Evolutionary conservation across 2,888 invertebrate species (phyloP), one percentile per base, ranked within the genome.

Genomic region (Flexamia atlantica): DNA sequence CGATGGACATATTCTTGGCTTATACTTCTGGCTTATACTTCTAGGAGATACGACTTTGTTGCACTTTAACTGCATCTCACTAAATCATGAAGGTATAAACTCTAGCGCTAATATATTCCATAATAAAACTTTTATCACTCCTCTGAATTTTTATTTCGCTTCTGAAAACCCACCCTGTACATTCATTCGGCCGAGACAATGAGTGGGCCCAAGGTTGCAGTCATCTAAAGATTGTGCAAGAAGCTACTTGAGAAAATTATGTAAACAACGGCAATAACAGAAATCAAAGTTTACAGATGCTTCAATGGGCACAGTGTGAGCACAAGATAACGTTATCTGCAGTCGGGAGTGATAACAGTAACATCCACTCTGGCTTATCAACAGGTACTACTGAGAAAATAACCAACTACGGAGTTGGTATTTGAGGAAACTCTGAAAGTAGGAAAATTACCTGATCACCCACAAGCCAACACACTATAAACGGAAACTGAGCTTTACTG

Each of bases 201-300:
- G 64, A 64, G 12, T 17, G 23, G 2, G 28, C n/a, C 68, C 72
- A 72, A 72, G 72, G 40, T 42, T 20, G 72, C 20, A 36, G 70
- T 32, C 25, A 23, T 9, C 12, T 1, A 14, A 20, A 72, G 40
- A 40, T 72, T 72, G 72, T 40, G 72, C 72, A 72, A 72, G 76
- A 50, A 30, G 10, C 46, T 50, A 76, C 76, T 76, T 40, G 25
- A 76, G 50, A 50, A 76, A 23, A 76, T 50, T 76, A 50, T 76
- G 76, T 76, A 76, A 76, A 76, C 76, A 42, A 42, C 23, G 50
- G 40, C 76, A 76, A 76, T 50, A 76, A 76, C 76, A 76, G 76
- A 76, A 76, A 76, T 76, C 76, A 76, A 76, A 76, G 76, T 50
- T 46, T 76, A 46, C 76, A 76, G 76, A 76, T 76, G 76, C 76